phyloP scores from a whole-genome alignment of 2,888 invertebrate genomes.

The Bellardia pandia region DNA sequence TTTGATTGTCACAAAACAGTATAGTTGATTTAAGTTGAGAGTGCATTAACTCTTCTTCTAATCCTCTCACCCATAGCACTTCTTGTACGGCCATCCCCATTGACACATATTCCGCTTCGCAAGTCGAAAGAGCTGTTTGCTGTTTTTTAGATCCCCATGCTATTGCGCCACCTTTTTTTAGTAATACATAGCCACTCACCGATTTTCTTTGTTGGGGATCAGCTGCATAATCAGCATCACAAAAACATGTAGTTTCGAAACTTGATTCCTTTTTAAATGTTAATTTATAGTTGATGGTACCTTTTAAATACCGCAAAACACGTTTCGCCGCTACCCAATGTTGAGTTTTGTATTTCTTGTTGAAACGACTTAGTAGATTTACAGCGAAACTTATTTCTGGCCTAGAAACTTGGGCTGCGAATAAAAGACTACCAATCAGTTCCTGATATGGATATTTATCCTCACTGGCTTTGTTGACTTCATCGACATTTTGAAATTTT shows the following conservation, averaged over 20 bases:
- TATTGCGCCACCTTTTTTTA: slow-evolving; percentile 34
- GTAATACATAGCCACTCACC: slow-evolving; percentile 22
- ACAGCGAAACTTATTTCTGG: slow-evolving; percentile 4
- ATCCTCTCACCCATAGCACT: no score
- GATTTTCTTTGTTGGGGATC: slow-evolving; percentile 30
- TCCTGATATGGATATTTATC: background rate
- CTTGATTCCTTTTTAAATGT: background rate
- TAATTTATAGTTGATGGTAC: background rate
- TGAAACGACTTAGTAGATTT: background rate
- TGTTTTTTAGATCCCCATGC: slow-evolving; percentile 29
- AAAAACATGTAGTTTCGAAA: slow-evolving; percentile 4
- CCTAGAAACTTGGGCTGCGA: background rate
- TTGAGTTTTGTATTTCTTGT: background rate
- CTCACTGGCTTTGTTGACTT: no score
- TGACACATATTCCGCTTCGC: no score
- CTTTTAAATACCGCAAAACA: slow-evolving; percentile 13
- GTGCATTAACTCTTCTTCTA: no score
- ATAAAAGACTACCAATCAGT: background rate
- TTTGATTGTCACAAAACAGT: no score
- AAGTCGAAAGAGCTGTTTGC: slow-evolving; percentile 33
- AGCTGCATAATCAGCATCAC: slow-evolving; percentile 64
- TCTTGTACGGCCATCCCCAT: no score
- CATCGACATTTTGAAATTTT: no score
- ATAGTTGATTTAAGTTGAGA: no score
- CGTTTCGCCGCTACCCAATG: slow-evolving; percentile 28